Percentiles rank a stretch among this genome's conserved stretches.
phyloP scores from a whole-genome alignment of 2,113 vertebrate species.

The Percina caprodes region DNA sequence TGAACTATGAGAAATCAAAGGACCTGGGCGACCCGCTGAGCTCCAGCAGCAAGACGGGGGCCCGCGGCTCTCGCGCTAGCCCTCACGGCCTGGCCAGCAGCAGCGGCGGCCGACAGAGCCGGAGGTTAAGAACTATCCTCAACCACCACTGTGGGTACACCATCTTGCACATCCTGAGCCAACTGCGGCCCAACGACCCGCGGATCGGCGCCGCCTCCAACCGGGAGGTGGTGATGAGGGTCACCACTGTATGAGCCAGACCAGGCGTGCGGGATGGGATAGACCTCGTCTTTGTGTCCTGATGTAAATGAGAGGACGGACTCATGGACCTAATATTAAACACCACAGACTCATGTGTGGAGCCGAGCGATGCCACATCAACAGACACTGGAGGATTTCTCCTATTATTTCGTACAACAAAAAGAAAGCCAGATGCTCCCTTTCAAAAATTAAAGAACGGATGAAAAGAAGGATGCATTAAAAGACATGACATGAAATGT shows the following conservation, averaged over 20 bases:
- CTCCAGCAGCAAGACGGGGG: constrained; percentile 84
- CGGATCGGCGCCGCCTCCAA: constrained; percentile 87
- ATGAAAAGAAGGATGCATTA: constrained; percentile 52
- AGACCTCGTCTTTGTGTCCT: neutral
- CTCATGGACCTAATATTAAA: constrained; percentile 40
- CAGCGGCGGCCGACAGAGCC: constrained; percentile 84
- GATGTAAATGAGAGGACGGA: constrained; percentile 40
- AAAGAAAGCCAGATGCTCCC: constrained; percentile 66
- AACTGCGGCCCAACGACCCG: constrained; percentile 90
- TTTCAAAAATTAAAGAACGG: constrained; percentile 71
- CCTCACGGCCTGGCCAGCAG: constrained; percentile 83
- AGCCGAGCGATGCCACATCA: constrained; percentile 60
- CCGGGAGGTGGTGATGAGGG: constrained; percentile 95
- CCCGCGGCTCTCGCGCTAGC: constrained; percentile 85
- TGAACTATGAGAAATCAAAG: constrained; percentile 95
- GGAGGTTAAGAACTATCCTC: constrained; percentile 93
- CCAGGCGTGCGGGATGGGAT: neutral
- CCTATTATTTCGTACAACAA: constrained; percentile 65
- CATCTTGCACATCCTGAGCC: constrained; percentile 94
- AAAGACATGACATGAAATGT: constrained; percentile 57
- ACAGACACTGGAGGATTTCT: constrained; percentile 61
- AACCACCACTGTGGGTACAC: constrained; percentile 96
- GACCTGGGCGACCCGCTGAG: constrained; percentile 91
- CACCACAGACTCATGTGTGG: constrained; percentile 37
- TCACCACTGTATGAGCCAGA: constrained; percentile 90